Evolutionary conservation across 2,797 vertebrate species (phyloP), one percentile per base, ranked within the genome.

Genomic region (Anableps anableps): DNA sequence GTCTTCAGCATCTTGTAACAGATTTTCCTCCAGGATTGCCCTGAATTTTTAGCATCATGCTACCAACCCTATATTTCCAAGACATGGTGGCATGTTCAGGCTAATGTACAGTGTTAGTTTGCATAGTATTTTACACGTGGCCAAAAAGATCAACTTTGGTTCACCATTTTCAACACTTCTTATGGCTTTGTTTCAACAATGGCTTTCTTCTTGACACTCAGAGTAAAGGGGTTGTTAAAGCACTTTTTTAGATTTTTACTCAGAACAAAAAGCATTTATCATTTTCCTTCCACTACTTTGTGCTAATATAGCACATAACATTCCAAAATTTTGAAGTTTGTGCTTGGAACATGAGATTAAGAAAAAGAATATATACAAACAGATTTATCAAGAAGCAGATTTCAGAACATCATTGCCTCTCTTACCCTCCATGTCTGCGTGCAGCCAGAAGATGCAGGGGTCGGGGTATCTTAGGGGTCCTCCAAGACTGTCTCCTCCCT

Each of bases 381-480:
- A 17, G 48, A 50, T 47, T 47, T 47, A 47, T 13, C 3, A 34
- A 62, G 14, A 16, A 31, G 58, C 6, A 23, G 64, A 16, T 23
- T 68, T 21, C 50, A 26, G 21, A 53, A 26, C 3, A 19, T 36
- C 34, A n/a, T 4, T 1, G 21, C n/a, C 0, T 1, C 72, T 43
- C 80, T 93, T 95, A 99, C 98, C 97, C 81, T 96, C 92, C 93
- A 96, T 96, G 83, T 97, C 95, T 76, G 96, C 94, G 2, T 97
- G 94, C 60, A 99, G 96, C 98, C 98, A 99, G 83, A 99, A 85
- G 91, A 99, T 97, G 93, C 98, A 99, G 75, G 97, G 95, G 78
- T 97, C 92, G 29, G 94, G 95, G 89, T 96, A 99, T 76, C 96
- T 97, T 78, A 99, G 94, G 2, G 98, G 97, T 0, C 98, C 98